Evolutionary conservation across 2,888 invertebrate species (phyloP).

Genomic region (Keiferia lycopersicella): DNA sequence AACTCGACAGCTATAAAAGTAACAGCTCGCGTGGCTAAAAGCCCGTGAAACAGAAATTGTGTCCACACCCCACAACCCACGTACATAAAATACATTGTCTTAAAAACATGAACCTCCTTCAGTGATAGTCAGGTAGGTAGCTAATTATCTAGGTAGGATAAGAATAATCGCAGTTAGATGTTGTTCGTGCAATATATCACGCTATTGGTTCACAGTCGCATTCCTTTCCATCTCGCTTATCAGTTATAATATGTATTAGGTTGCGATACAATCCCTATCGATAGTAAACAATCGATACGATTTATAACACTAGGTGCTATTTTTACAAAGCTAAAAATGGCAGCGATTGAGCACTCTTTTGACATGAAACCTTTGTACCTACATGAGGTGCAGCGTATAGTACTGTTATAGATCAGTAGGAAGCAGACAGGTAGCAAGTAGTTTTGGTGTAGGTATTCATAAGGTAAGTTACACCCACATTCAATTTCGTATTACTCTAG

Average conservation of each 20-base stretch:
- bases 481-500: background rate
- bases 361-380: no score
- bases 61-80: no score
- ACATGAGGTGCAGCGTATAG: no score
- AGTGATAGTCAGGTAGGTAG: no score
- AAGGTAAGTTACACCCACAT: background rate
- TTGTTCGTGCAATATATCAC: background rate
- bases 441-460: background rate
- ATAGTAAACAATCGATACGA: conserved; percentile 13
- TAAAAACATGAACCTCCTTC: no score
- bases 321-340: background rate
- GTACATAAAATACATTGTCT: no score
- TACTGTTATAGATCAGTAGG: no score
- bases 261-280: conserved; percentile 26
- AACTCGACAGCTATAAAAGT: no score
- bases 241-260: conserved; percentile 25
- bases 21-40: no score
- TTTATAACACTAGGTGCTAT: background rate
- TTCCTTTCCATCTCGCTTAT: conserved; percentile 34
- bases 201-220: conserved; percentile 20
- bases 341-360: no score
- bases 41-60: no score
- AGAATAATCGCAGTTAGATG: background rate
- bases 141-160: background rate
- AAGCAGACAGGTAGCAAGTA: background rate